A percentile compares a stretch with the other conserved stretches of the same genome.
Conservation (phyloP, 2,113 vertebrate genomes). For the Micronycteris hirsuta region DNA sequence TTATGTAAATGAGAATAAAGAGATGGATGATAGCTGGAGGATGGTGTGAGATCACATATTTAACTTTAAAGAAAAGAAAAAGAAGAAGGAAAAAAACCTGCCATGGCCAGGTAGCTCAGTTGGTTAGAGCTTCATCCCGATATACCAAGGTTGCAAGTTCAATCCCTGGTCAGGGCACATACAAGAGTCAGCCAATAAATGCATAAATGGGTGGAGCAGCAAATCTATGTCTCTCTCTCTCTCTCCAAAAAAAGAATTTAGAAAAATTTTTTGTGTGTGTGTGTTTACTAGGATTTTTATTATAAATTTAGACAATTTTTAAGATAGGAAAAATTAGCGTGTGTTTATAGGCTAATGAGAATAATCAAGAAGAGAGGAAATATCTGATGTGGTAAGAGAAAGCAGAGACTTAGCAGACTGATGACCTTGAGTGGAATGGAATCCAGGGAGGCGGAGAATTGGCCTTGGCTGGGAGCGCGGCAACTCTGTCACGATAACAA, state of each 20-base stretch:
- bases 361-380: background rate
- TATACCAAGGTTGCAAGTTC: too few relatives aligned
- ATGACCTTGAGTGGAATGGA: background rate
- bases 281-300: too few relatives aligned
- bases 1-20: background rate
- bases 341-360: background rate
- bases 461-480: background rate
- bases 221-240: too few relatives aligned
- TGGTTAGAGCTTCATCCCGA: too few relatives aligned
- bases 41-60: background rate
- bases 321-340: background rate
- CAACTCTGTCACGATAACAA: background rate
- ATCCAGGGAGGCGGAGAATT: background rate
- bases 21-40: background rate
- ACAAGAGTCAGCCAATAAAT: too few relatives aligned
- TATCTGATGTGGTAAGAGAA: background rate
- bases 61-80: background rate
- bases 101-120: too few relatives aligned
- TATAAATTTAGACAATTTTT: background rate
- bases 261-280: too few relatives aligned
- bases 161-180: too few relatives aligned
- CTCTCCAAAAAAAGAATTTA: too few relatives aligned
- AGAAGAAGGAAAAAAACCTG: too few relatives aligned
- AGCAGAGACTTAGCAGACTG: background rate
- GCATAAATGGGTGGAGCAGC: too few relatives aligned